Base-by-base conservation (phyloP, 2,797 vertebrate genomes). In the Peromyscus nudipes region DNA sequence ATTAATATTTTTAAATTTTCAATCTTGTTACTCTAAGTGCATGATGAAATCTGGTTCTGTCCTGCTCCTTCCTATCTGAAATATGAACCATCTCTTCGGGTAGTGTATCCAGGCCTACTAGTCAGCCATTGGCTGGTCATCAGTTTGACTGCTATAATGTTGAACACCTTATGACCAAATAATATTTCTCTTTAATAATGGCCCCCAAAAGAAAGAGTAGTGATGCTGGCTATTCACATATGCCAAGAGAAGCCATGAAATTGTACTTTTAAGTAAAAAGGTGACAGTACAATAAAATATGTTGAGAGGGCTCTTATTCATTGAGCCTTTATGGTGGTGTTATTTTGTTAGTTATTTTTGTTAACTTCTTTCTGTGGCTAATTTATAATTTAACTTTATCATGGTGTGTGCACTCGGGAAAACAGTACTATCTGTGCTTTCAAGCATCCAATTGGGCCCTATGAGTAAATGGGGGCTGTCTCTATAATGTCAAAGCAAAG, bases 401-500 rank as follows among this genome's bases (percentile, higher is more conserved):
- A 65, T 14, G 73, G 57, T 23, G 25, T 46, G 4, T 23, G 34
- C 25, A 46, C 37, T 34, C 12, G 49, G 67, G n/a, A 64, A 73
- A 52, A 91, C 23, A 31, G 43, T 75, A 57, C 29, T 17, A 29
- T 75, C 17, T 80, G 6, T 37, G 49, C 73, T 57, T 87, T 69
- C 6, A 69, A 55, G 49, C 34, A 75, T 49, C 29, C 1, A n/a
- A n/a, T 71, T 67, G 46, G 55, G 49, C 46, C 16, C 21, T n/a
- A 43, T 23, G 19, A 25, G 37, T 55, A 65, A 81, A 11, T 43
- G 13, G 29, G 43, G 55, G 27, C 60, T 17, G 21, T 62, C 2
- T 86, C 17, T 23, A 83, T 23, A 87, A 82, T 3, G 40, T 83
- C 75, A 89, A 87, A 52, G 52, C 49, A 93, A 94, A 96, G 85